Evolutionary conservation across 2,888 invertebrate genomes (phyloP).

Genomic region (Drosophila imparisetae): DNA sequence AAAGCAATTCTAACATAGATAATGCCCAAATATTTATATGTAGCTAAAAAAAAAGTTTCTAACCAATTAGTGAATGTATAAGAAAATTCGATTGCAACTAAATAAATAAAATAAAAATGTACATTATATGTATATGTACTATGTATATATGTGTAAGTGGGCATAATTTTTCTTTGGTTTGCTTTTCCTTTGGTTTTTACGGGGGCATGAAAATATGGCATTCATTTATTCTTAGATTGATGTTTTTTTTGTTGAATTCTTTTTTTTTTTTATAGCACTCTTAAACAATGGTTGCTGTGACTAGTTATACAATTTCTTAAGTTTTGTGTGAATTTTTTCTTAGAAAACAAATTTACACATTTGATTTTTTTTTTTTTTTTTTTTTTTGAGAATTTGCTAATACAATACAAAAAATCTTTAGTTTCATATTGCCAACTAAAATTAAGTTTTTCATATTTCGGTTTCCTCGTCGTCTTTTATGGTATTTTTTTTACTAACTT

Average conservation of each 20-base stretch:
- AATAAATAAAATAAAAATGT: constrained; percentile 19
- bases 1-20: constrained; percentile 47
- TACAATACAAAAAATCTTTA: constrained; percentile 48
- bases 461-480: background rate
- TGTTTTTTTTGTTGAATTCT: constrained; percentile 12
- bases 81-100: constrained; percentile 45
- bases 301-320: constrained; percentile 62
- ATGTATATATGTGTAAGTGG: constrained; percentile 19
- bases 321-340: constrained; percentile 59
- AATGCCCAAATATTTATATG: constrained; percentile 24
- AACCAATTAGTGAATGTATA: constrained; percentile 26
- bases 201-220: constrained; percentile 58
- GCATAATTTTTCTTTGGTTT: constrained; percentile 17
- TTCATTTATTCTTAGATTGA: constrained; percentile 50
- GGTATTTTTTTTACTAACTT: constrained; percentile 21
- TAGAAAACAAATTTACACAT: constrained; percentile 74
- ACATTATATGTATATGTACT: constrained; percentile 7
- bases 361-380: constrained; percentile 15
- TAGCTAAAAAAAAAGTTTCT: constrained; percentile 5
- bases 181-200: constrained; percentile 4
- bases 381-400: constrained; percentile 55
- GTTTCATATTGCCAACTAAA: constrained; percentile 53
- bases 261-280: constrained; percentile 52
- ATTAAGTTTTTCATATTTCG: constrained; percentile 31
- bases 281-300: constrained; percentile 66